phyloP scores from a whole-genome alignment of 2,113 vertebrate species.

The Antigone vipio region DNA sequence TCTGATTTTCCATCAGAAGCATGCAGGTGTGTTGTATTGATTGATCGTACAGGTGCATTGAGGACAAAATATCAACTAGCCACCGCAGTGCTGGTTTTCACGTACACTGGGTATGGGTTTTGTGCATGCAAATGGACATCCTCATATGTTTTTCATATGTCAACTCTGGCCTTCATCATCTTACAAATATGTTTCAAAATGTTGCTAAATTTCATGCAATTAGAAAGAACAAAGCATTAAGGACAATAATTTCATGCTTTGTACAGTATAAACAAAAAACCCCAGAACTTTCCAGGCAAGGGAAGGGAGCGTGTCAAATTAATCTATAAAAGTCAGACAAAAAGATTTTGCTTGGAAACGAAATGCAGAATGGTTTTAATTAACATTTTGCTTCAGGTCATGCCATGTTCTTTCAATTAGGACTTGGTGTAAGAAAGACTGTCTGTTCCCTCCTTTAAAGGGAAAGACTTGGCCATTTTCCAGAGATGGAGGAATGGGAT shows the following conservation, averaged over 20 bases:
- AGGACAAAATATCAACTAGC: not conserved
- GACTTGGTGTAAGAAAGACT: slow-evolving; percentile 18
- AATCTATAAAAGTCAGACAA: slow-evolving; percentile 22
- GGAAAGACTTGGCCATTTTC: not conserved
- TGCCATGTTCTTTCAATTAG: slow-evolving; percentile 65
- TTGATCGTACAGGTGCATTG: not conserved
- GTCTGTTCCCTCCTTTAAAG: slow-evolving; percentile 5
- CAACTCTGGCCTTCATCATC: not conserved
- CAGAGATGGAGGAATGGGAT: not conserved
- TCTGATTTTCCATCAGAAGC: not conserved
- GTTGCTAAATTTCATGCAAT: slow-evolving; percentile 21
- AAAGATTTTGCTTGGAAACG: slow-evolving; percentile 15
- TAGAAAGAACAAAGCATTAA: slow-evolving; percentile 43
- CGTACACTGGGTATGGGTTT: not conserved
- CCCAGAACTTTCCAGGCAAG: slow-evolving; percentile 35
- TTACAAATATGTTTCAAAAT: slow-evolving; percentile 27
- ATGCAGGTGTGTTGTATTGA: not conserved
- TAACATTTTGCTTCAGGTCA: slow-evolving; percentile 61
- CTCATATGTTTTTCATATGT: not conserved
- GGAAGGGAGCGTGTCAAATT: slow-evolving; percentile 26
- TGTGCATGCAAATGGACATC: not conserved
- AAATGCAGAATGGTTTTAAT: slow-evolving; percentile 58
- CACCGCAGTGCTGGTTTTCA: not conserved
- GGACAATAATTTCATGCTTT: slow-evolving; percentile 30
- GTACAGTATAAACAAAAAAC: slow-evolving; percentile 5